Evolutionary conservation across 1,140 invertebrate species (phyloP), one percentile per base, ranked within the genome.

Genomic region (Drosophila nasuta): DNA sequence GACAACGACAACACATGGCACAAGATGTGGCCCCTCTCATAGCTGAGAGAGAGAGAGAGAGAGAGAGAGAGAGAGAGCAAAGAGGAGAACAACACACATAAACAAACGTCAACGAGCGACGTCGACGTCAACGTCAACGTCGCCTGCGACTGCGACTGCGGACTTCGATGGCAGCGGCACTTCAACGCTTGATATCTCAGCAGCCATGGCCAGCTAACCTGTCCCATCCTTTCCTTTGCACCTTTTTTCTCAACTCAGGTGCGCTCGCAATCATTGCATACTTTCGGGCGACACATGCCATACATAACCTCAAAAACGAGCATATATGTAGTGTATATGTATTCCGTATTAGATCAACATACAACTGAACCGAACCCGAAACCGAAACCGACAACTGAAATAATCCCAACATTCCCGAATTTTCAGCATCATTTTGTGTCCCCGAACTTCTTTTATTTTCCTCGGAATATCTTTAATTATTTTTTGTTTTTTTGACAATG

Each of bases 41-140:
- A 43, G 35, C 7, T 57, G 52, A n/a, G n/a, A n/a, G n/a, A n/a
- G n/a, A n/a, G n/a, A n/a, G n/a, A n/a, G 10, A 5, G 13, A 13
- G 13, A 13, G 33, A 8, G 5, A 33, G 7, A 33, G 30, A 38
- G 6, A 38, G 8, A 25, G 51, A 35, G 7, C 46, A 48, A n/a
- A 20, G 51, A 57, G 41, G 41, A 49, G 33, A 60, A 52, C 51
- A 76, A 73, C 70, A 78, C 70, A 78, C 57, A 77, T 67, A 81
- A 78, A 67, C 75, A 76, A 75, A 81, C 71, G 66, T 81, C 71
- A 78, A 75, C 76, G 64, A 77, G 75, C 75, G 70, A 76, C 59
- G 63, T 43, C 66, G 49, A 15, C 66, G 54, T 54, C 70, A 20
- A 11, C 20, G 62, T 48, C 41, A 20, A 52, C 25, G n/a, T 5